Evolutionary conservation across 2,888 invertebrate species (phyloP).

Genomic region (Spodoptera exigua): DNA sequence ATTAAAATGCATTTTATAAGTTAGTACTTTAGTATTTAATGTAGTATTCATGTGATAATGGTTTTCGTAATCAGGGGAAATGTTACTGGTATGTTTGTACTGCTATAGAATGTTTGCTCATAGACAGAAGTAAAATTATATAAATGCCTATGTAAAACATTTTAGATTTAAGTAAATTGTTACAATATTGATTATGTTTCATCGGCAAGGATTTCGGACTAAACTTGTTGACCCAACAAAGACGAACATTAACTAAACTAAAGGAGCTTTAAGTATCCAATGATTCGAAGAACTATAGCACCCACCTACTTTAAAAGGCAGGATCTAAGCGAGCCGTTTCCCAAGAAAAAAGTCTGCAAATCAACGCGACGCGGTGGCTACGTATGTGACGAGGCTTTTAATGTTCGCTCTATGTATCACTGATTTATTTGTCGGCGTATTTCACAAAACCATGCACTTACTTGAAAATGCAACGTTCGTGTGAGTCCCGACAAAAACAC

Average conservation of each 20-base stretch:
- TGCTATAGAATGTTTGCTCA: too few relatives aligned
- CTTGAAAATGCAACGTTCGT: constrained; percentile 59
- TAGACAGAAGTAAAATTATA: too few relatives aligned
- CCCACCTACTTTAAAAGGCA: constrained; percentile 27
- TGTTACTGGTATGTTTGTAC: too few relatives aligned
- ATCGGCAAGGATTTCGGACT: constrained; percentile 6
- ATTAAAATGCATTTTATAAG: neutral
- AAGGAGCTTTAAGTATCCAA: constrained; percentile 7
- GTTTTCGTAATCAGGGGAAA: too few relatives aligned
- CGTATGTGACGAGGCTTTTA: constrained; percentile 55
- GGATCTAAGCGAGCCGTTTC: constrained; percentile 40
- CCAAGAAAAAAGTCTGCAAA: constrained; percentile 49
- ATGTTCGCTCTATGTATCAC: constrained; percentile 44
- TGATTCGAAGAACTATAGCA: constrained; percentile 31
- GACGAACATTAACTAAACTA: neutral
- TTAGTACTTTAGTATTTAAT: too few relatives aligned
- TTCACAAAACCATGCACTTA: constrained; percentile 56
- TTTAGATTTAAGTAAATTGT: neutral
- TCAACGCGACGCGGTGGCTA: constrained; percentile 42
- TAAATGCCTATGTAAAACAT: too few relatives aligned
- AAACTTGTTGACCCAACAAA: neutral
- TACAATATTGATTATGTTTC: neutral
- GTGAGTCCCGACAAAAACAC: constrained; percentile 55
- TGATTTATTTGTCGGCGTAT: constrained; percentile 59
- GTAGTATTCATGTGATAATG: too few relatives aligned